These are phyloP conservation scores for Pogonus chalceus DNA, from an alignment of 1,140 invertebrate genomes.

Conservation along the genomic window DNA sequence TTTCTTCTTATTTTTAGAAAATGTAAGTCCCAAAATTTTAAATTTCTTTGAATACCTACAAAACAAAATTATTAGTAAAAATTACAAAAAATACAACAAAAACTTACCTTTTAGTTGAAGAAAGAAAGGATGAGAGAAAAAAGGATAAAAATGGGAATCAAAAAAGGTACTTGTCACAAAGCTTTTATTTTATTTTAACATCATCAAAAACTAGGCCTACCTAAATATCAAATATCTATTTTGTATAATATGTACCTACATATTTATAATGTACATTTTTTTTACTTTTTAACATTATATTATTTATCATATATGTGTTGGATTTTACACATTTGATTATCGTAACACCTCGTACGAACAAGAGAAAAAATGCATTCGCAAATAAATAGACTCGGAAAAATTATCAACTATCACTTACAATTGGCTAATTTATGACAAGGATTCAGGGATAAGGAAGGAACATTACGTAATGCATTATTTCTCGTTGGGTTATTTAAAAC, in stretches of 20 bases:
- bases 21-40: no score
- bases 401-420: slow-evolving; percentile 7
- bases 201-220: slow-evolving; percentile 35
- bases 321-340: slow-evolving; percentile 16
- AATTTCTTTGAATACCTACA: no score
- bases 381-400: background rate
- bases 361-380: background rate
- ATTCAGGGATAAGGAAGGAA: no score
- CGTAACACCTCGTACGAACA: slow-evolving; percentile 28
- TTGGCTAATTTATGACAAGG: no score
- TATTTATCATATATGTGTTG: slow-evolving; percentile 14
- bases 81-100: no score
- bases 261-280: slow-evolving; percentile 31
- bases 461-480: no score
- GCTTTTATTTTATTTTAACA: slow-evolving; percentile 35
- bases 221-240: slow-evolving; percentile 35
- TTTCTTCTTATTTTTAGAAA: no score
- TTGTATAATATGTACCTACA: slow-evolving; percentile 30
- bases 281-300: slow-evolving; percentile 18
- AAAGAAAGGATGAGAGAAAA: no score
- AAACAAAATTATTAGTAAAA: no score
- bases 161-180: slow-evolving; percentile 23
- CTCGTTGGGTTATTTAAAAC: no score
- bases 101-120: no score
- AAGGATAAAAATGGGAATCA: no score